These are phyloP conservation scores for Mobula birostris DNA, from an alignment of 2,113 vertebrate species.

Conservation along the genomic window DNA sequence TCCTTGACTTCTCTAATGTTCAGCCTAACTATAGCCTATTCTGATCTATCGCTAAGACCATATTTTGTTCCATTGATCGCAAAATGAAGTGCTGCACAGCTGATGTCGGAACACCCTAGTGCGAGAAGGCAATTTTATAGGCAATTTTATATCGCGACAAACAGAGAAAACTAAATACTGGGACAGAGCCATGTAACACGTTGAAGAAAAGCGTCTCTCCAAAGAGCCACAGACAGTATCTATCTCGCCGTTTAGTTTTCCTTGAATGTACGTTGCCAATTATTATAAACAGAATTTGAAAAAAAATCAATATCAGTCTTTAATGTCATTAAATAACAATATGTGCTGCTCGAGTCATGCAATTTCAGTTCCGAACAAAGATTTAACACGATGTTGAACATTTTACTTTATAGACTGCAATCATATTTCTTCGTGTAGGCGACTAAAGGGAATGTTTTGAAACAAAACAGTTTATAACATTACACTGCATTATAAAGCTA, in stretches of 20 bases:
- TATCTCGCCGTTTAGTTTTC: not conserved
- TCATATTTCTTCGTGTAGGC: not conserved
- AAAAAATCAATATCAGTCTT: conserved; percentile 10
- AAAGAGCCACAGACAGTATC: no score
- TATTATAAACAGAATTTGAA: no score
- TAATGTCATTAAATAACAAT: conserved; percentile 4
- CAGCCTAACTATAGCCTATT: conserved; percentile 55
- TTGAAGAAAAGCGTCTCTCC: not conserved
- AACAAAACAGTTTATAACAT: not conserved
- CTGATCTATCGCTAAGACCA: conserved; percentile 66
- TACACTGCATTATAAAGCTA: not conserved
- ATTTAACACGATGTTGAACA: not conserved
- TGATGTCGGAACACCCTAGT: conserved; percentile 48
- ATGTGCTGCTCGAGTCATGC: not conserved
- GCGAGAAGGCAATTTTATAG: conserved; percentile 53
- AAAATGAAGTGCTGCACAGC: conserved; percentile 53
- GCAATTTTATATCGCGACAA: conserved; percentile 49
- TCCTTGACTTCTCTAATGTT: conserved; percentile 60
- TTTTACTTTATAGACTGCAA: not conserved
- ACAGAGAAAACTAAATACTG: conserved; percentile 49
- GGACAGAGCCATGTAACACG: not conserved
- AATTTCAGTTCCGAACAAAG: not conserved
- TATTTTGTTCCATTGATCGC: conserved; percentile 78
- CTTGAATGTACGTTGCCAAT: not conserved
- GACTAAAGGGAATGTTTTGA: not conserved